Evolutionary conservation across 1,140 invertebrate genomes (phyloP).

Genomic region (Venustaconcha ellipsiformis): DNA sequence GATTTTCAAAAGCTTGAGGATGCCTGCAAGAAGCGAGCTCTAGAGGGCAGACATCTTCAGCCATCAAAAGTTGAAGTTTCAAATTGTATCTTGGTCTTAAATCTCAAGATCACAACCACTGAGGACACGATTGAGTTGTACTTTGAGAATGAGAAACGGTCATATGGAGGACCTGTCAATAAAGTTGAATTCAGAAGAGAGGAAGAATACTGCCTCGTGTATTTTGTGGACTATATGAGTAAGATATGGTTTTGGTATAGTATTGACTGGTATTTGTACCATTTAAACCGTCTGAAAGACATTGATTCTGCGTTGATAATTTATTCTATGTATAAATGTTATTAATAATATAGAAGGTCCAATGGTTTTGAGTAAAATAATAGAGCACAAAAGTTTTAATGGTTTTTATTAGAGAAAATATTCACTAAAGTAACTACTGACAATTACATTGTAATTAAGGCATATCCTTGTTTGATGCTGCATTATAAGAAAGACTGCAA

Average conservation of each 20-base stretch:
- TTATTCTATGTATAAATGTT: too few species aligned
- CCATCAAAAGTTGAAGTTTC: constrained; percentile 13
- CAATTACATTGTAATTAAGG: too few species aligned
- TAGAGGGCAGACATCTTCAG: constrained; percentile 17
- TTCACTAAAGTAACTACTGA: too few species aligned
- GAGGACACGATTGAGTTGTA: constrained; percentile 24
- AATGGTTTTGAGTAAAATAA: too few species aligned
- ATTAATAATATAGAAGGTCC: too few species aligned
- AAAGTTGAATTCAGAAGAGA: constrained; percentile 17
- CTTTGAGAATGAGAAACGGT: constrained; percentile 25
- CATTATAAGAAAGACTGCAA: too few species aligned
- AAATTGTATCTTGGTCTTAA: constrained; percentile 22
- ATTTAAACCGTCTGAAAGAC: too few species aligned
- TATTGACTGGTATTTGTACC: too few species aligned
- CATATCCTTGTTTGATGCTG: too few species aligned
- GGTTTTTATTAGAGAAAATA: too few species aligned
- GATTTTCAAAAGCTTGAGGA: constrained; percentile 13
- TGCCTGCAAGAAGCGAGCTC: background rate
- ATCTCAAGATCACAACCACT: constrained; percentile 13
- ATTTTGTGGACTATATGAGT: constrained; percentile 22
- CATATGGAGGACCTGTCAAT: constrained; percentile 17
- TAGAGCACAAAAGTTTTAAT: too few species aligned
- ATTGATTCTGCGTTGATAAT: too few species aligned
- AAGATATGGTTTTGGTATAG: background rate
- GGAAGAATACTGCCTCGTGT: constrained; percentile 21